These are phyloP conservation scores for Cataglyphis hispanica DNA, from an alignment of 1,140 invertebrate species.

Conservation along the genomic window DNA sequence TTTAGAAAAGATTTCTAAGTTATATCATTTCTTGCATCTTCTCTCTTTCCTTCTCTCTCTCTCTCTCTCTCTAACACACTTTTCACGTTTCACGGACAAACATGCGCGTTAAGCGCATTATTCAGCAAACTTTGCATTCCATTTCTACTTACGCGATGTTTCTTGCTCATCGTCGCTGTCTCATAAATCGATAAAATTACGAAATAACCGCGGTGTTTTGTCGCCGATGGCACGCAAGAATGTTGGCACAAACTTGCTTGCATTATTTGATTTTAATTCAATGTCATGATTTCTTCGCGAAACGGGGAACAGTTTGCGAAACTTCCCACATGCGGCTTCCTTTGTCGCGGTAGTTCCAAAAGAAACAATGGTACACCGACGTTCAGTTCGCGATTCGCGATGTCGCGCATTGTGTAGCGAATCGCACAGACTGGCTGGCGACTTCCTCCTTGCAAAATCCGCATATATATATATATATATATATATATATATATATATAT, in stretches of 20 bases:
- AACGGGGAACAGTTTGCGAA: slow-evolving; percentile 35
- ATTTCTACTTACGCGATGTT: slow-evolving; percentile 3
- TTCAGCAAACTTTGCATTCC: slow-evolving; percentile 32
- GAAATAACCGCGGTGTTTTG: slow-evolving; percentile 25
- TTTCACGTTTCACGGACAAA: slow-evolving; percentile 1
- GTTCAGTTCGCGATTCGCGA: slow-evolving; percentile 44
- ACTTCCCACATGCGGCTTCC: slow-evolving; percentile 48
- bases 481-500: no score
- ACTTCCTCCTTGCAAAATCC: no score
- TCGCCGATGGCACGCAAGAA: background rate
- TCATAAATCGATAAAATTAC: slow-evolving; percentile 55
- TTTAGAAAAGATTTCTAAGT: background rate
- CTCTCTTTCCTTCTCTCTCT: background rate
- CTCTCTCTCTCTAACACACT: background rate
- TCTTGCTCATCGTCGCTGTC: slow-evolving; percentile 31
- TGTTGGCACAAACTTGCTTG: slow-evolving; percentile 23
- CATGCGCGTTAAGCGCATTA: background rate
- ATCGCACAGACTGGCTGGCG: slow-evolving; percentile 45
- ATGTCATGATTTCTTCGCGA: slow-evolving; percentile 66
- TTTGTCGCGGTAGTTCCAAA: background rate
- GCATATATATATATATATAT: no score
- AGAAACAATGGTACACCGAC: slow-evolving; percentile 59
- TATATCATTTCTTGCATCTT: background rate
- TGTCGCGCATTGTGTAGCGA: slow-evolving; percentile 34
- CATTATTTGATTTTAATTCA: slow-evolving; percentile 73